These are phyloP conservation scores for Aegotheles bennettii DNA, from an alignment of 2,113 vertebrate species.

Conservation along the genomic window DNA sequence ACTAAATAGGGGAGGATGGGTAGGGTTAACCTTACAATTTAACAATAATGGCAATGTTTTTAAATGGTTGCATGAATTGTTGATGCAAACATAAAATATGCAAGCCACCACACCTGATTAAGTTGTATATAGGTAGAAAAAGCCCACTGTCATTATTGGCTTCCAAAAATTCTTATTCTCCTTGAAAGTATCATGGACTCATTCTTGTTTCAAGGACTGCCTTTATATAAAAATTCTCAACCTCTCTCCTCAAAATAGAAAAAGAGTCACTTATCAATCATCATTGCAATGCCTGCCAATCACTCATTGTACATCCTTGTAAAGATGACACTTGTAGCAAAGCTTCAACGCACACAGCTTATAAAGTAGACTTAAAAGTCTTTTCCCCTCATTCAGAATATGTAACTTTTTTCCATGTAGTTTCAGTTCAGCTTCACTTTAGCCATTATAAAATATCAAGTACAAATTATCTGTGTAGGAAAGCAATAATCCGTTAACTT, in stretches of 20 bases:
- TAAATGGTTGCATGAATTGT: not conserved
- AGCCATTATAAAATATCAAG: not conserved
- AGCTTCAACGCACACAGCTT: not conserved
- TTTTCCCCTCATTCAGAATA: not conserved
- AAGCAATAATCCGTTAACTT: not conserved
- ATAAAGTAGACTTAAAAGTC: not conserved
- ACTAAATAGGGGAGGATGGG: not conserved
- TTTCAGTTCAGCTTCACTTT: not conserved
- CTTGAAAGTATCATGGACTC: not conserved
- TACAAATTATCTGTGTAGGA: not conserved
- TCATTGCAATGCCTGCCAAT: not conserved
- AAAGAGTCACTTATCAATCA: not conserved
- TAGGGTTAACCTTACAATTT: not conserved
- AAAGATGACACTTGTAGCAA: not conserved
- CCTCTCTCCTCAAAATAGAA: not conserved
- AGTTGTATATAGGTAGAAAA: not conserved
- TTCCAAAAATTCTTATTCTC: not conserved
- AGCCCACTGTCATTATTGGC: not conserved
- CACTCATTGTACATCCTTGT: not conserved
- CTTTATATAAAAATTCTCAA: not conserved
- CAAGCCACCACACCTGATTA: not conserved
- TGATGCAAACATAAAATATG: not conserved
- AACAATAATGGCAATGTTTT: not conserved
- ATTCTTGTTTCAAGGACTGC: not conserved
- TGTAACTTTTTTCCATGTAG: not conserved